These are phyloP conservation scores for Lepidochitona cinerea DNA, from an alignment of 2,888 invertebrate species.

Conservation along the genomic window DNA sequence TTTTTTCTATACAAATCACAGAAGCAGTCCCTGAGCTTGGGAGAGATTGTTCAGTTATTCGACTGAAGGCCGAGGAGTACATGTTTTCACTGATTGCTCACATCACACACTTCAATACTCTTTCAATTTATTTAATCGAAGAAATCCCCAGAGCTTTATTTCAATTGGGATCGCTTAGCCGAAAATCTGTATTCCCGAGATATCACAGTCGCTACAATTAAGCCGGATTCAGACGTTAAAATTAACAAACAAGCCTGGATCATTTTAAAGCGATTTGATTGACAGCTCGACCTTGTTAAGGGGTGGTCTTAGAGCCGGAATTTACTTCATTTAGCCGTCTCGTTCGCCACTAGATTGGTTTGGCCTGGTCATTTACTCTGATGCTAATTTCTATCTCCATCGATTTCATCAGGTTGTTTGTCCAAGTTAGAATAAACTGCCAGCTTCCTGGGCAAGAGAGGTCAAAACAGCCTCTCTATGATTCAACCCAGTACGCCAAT, in stretches of 20 bases:
- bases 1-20: slow-evolving; percentile 1
- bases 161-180: slow-evolving; percentile 5
- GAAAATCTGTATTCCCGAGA: neutral
- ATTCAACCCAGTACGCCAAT: too few species aligned
- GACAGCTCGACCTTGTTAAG: slow-evolving; percentile 1
- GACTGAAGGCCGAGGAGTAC: slow-evolving; percentile 6
- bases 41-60: neutral
- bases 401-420: slow-evolving; percentile 6
- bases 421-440: neutral
- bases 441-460: neutral
- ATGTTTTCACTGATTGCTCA: slow-evolving; percentile 6
- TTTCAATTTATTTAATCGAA: slow-evolving; percentile 5
- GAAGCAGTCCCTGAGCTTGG: neutral
- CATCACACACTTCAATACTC: neutral
- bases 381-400: neutral
- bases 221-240: neutral
- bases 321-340: neutral
- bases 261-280: slow-evolving; percentile 1
- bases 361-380: neutral
- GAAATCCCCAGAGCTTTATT: neutral
- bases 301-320: neutral
- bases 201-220: neutral
- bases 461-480: neutral
- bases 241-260: slow-evolving; percentile 6
- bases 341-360: neutral